Evolutionary conservation across 2,113 vertebrate genomes (phyloP).

Genomic region (Phyllopteryx taeniolatus): DNA sequence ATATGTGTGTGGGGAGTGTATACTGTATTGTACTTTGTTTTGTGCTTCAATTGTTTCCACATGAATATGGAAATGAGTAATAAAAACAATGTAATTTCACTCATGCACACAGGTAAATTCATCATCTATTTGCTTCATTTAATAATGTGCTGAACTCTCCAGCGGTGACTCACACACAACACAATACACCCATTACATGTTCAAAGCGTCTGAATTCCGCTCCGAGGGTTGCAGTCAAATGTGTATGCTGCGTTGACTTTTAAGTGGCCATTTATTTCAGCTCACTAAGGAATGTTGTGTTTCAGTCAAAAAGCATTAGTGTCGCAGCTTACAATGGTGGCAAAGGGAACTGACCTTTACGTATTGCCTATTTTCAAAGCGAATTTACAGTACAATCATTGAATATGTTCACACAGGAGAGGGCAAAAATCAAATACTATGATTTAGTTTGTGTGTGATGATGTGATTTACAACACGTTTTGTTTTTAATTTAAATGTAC

Average conservation of each 20-base stretch:
- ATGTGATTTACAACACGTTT: too few species aligned
- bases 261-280: conserved; percentile 49
- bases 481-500: neutral
- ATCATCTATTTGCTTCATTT: conserved; percentile 23
- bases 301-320: conserved; percentile 34
- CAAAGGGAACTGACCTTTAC: conserved; percentile 47
- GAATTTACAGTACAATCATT: conserved; percentile 10
- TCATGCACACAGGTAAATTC: conserved; percentile 21
- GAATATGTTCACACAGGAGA: conserved; percentile 14
- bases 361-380: conserved; percentile 28
- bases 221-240: conserved; percentile 27
- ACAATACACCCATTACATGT: conserved; percentile 23
- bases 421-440: conserved; percentile 14
- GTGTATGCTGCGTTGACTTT: conserved; percentile 47
- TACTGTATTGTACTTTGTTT: too few species aligned
- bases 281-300: conserved; percentile 28
- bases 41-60: neutral
- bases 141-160: conserved; percentile 11
- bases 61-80: conserved; percentile 19
- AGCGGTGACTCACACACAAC: conserved; percentile 2
- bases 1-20: too few species aligned
- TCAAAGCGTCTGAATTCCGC: conserved; percentile 32
- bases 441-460: neutral
- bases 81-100: conserved; percentile 18
- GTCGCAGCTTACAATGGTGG: conserved; percentile 17